Percentiles rank a stretch among this genome's conserved stretches.
Conservation (phyloP, 2,113 vertebrate species). For the Nothobranchius kuhntae region DNA sequence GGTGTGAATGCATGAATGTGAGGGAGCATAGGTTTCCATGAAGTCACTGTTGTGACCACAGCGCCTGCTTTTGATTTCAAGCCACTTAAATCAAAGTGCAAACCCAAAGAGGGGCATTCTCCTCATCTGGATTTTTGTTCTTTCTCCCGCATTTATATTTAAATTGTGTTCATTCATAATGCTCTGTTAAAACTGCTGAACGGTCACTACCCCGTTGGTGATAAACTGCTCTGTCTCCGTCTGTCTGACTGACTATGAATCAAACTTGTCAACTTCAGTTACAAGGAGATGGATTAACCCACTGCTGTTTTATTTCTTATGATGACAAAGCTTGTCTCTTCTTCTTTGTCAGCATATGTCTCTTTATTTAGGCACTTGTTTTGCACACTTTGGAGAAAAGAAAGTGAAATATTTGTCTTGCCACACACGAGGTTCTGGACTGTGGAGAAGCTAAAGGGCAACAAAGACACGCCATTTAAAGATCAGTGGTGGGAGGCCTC, state of each 20-base stretch:
- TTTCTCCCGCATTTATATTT: conserved; percentile 34
- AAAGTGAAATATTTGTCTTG: conserved; percentile 3
- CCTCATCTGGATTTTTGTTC: conserved; percentile 13
- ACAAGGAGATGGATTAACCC: conserved; percentile 36
- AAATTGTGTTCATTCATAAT: conserved; percentile 42
- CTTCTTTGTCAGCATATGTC: neutral
- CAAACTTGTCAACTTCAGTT: conserved; percentile 22
- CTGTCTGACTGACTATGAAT: conserved; percentile 38
- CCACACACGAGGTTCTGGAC: neutral
- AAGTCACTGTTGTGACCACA: conserved; percentile 26
- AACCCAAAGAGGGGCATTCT: conserved; percentile 16
- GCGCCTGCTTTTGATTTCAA: conserved; percentile 33
- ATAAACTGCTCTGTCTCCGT: conserved; percentile 35
- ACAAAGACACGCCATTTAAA: conserved; percentile 17
- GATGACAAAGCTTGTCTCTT: conserved; percentile 20
- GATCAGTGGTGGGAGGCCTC: conserved; percentile 15
- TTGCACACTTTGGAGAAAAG: neutral
- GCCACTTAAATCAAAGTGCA: conserved; percentile 2
- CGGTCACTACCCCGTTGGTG: conserved; percentile 19
- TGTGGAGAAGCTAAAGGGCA: conserved; percentile 11
- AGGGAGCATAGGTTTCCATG: conserved; percentile 12
- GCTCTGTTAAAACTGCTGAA: conserved; percentile 43
- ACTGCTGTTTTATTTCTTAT: conserved; percentile 12
- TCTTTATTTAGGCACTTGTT: neutral
- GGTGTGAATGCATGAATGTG: conserved; percentile 11